Conservation (phyloP, 2,113 vertebrate species). For the Typhlomys cinereus region DNA sequence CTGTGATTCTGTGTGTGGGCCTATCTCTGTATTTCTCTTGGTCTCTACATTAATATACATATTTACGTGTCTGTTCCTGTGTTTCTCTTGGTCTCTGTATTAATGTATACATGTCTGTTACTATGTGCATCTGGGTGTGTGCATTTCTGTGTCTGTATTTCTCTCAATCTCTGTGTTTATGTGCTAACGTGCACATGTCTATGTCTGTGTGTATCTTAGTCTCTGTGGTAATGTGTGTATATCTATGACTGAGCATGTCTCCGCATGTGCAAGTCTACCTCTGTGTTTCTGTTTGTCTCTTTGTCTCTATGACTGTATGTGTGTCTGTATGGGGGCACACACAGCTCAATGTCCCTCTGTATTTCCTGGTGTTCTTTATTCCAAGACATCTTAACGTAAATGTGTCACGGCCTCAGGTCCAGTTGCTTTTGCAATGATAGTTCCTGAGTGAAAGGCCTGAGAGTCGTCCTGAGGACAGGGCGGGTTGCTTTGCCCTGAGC, state of each 20-base stretch:
- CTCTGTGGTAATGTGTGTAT: not conserved
- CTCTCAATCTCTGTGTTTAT: too few relatives aligned
- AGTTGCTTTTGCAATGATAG: not conserved
- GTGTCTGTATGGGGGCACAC: not conserved
- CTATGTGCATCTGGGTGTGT: conserved; percentile 48
- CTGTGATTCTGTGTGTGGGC: not conserved
- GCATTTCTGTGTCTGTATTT: not conserved
- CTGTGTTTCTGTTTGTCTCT: not conserved
- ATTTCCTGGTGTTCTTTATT: conserved; percentile 40
- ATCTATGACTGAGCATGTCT: conserved; percentile 61
- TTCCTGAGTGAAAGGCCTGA: not conserved
- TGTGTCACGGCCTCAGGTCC: not conserved
- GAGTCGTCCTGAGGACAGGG: conserved; percentile 38
- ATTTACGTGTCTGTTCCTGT: not conserved
- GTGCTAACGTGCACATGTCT: not conserved
- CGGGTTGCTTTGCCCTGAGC: not conserved
- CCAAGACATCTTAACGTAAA: conserved; percentile 45
- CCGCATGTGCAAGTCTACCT: too few relatives aligned
- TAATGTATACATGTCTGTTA: conserved; percentile 52
- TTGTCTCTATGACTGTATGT: too few relatives aligned
- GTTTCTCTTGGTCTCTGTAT: not conserved
- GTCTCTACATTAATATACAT: not conserved
- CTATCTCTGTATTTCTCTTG: not conserved
- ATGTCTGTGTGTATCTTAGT: not conserved
- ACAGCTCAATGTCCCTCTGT: conserved; percentile 59